A percentile compares a stretch with the other conserved stretches of the same genome.
These are phyloP conservation scores for Mus caroli DNA, from an alignment of 2,797 vertebrate genomes.

Conservation along the genomic window DNA sequence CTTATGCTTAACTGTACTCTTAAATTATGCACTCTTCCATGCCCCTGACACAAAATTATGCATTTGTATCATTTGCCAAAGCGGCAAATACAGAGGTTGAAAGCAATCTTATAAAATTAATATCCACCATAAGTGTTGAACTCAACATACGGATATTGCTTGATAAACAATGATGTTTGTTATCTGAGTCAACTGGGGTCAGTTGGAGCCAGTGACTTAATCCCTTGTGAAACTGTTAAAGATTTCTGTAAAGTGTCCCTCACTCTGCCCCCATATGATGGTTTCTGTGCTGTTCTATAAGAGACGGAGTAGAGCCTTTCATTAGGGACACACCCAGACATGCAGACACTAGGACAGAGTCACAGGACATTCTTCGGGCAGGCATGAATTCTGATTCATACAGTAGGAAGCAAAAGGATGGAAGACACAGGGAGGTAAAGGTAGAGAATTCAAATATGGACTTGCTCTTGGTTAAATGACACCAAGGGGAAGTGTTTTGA, in stretches of 20 bases:
- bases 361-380: background rate
- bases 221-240: background rate
- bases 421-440: no score
- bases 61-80: background rate
- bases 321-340: background rate
- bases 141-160: background rate
- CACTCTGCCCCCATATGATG: background rate
- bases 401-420: background rate
- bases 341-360: background rate
- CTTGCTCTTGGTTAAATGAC: background rate
- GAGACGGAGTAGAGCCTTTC: background rate
- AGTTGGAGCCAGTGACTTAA: background rate
- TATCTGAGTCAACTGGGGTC: background rate
- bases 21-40: background rate
- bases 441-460: background rate
- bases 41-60: background rate
- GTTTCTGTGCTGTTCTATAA: background rate
- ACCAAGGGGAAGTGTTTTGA: background rate
- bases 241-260: background rate
- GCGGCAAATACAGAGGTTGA: background rate
- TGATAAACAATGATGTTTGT: background rate
- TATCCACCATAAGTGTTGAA: background rate
- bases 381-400: background rate
- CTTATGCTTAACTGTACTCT: background rate
- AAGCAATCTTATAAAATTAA: conserved; percentile 1